Evolutionary conservation across 2,888 invertebrate genomes (phyloP).

Genomic region (Anagyrus pseudococci): DNA sequence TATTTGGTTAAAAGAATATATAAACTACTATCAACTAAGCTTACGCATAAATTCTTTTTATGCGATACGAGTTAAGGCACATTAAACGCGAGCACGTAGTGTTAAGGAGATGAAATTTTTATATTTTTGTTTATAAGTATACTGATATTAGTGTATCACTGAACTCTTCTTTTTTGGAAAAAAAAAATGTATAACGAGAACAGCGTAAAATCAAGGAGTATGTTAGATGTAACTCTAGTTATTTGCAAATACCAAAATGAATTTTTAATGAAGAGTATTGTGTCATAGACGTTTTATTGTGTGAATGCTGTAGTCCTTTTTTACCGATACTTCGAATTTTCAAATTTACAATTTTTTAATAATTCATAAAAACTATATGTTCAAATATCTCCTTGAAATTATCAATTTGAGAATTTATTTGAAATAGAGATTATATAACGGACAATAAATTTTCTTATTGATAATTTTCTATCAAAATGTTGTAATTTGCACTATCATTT

Average conservation of each 20-base stretch:
- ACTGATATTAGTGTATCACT: slow-evolving; percentile 23
- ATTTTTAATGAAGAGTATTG: slow-evolving; percentile 27
- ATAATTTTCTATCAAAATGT: too few species aligned
- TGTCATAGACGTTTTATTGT: slow-evolving; percentile 12
- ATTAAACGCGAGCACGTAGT: slow-evolving; percentile 35
- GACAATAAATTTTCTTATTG: too few species aligned
- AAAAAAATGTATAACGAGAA: slow-evolving; percentile 21
- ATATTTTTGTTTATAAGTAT: slow-evolving; percentile 39
- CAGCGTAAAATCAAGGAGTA: slow-evolving; percentile 4
- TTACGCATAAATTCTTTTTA: slow-evolving; percentile 50
- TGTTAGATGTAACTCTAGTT: slow-evolving; percentile 27
- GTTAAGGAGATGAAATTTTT: slow-evolving; percentile 37
- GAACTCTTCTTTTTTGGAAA: slow-evolving; percentile 22
- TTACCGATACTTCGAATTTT: slow-evolving; percentile 27
- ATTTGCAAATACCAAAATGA: slow-evolving; percentile 27
- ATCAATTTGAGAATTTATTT: too few species aligned
- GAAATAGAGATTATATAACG: too few species aligned
- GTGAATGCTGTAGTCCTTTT: slow-evolving; percentile 17
- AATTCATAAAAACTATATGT: too few species aligned
- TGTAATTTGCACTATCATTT: too few species aligned
- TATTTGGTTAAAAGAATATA: slow-evolving; percentile 38
- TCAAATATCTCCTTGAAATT: too few species aligned
- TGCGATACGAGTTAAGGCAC: slow-evolving; percentile 46
- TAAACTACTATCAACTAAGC: slow-evolving; percentile 39
- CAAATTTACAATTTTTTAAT: neutral